Evolutionary conservation across 2,113 vertebrate species (phyloP).

Genomic region (Platanista minor): DNA sequence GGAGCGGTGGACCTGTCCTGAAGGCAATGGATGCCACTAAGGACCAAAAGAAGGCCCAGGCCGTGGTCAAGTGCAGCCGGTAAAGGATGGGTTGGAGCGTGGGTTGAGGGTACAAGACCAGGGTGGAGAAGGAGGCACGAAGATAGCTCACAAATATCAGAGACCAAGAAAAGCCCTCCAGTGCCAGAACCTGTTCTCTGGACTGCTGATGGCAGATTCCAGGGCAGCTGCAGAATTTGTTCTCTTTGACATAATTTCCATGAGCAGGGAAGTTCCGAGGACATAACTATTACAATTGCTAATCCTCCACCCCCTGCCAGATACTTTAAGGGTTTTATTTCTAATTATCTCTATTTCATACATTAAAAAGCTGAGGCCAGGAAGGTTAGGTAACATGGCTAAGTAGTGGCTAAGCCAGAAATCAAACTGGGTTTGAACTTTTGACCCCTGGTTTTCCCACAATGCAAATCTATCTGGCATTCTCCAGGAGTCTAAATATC

Average conservation of each 20-base stretch:
- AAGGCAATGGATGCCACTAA: not conserved
- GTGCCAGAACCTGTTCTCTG: not conserved
- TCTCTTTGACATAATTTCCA: not conserved
- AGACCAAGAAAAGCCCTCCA: not conserved
- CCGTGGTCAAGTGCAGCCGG: not conserved
- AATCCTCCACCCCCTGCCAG: not conserved
- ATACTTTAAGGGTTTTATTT: not conserved
- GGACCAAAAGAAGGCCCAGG: not conserved
- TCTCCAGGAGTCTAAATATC: not conserved
- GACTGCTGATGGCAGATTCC: not conserved
- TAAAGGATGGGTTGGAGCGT: not conserved
- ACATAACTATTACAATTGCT: not conserved
- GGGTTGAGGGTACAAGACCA: not conserved
- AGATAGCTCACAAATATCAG: not conserved
- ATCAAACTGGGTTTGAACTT: not conserved
- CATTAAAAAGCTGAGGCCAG: not conserved
- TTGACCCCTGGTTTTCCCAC: not conserved
- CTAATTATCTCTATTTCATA: not conserved
- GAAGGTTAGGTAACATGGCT: not conserved
- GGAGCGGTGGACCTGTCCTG: too few species aligned
- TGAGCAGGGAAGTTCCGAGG: not conserved
- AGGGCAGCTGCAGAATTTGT: not conserved
- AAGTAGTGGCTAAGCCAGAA: not conserved
- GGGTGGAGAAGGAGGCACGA: not conserved
- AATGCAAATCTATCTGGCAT: not conserved